phyloP scores from a whole-genome alignment of 2,888 invertebrate genomes.

The Drosophila pseudotakahashii region DNA sequence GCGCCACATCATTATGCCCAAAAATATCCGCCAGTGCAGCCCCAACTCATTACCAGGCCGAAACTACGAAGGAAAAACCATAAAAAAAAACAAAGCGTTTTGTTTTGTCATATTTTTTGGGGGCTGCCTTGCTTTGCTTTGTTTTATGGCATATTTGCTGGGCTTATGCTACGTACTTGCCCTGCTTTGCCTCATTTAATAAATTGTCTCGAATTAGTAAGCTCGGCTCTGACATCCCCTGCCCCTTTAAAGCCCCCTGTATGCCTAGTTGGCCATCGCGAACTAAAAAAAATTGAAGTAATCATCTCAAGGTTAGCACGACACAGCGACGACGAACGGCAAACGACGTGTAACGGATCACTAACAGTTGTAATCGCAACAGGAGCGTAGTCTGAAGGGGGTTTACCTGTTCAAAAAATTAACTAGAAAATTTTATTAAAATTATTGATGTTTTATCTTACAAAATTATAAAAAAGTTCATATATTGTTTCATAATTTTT shows the following conservation, averaged over 20 bases:
- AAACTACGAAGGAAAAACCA: conserved; percentile 7
- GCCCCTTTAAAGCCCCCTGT: background rate
- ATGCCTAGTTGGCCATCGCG: conserved; percentile 48
- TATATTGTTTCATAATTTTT: too few relatives aligned
- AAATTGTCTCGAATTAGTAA: conserved; percentile 72
- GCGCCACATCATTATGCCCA: conserved; percentile 54
- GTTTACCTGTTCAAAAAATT: background rate
- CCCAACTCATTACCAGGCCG: conserved; percentile 50
- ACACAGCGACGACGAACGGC: conserved; percentile 46
- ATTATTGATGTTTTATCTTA: too few relatives aligned
- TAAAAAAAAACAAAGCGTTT: conserved; percentile 11
- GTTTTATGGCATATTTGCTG: conserved; percentile 47
- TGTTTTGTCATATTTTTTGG: conserved; percentile 40
- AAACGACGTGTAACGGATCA: conserved; percentile 73
- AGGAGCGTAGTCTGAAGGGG: background rate
- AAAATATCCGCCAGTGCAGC: conserved; percentile 28
- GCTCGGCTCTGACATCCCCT: conserved; percentile 31
- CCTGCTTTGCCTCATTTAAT: conserved; percentile 69
- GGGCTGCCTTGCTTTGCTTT: conserved; percentile 50
- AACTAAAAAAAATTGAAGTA: conserved; percentile 67
- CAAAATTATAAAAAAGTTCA: too few relatives aligned
- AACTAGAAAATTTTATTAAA: too few relatives aligned
- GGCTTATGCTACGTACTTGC: conserved; percentile 44
- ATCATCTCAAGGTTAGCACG: conserved; percentile 81
- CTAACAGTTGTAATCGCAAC: conserved; percentile 54